Conservation (phyloP, 2,888 invertebrate genomes). For the Seira ritae region DNA sequence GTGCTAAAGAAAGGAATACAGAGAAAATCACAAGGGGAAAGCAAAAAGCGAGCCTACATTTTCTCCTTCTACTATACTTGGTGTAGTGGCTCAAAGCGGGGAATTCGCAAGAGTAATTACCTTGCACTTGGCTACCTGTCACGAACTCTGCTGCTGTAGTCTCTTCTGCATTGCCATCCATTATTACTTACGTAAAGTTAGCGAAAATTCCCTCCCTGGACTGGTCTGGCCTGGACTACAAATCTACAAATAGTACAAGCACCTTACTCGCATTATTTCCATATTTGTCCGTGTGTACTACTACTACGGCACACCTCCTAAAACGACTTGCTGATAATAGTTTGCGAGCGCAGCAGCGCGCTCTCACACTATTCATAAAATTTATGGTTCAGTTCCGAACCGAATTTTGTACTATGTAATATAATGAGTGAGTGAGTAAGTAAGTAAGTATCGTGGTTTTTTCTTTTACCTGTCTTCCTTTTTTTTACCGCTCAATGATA, state of each 20-base stretch:
- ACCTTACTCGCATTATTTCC: constrained; percentile 29
- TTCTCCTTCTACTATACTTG: not conserved
- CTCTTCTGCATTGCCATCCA: constrained; percentile 22
- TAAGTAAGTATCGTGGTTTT: constrained; percentile 6
- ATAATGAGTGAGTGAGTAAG: constrained; percentile 22
- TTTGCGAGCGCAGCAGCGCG: not conserved
- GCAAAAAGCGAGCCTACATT: constrained; percentile 2
- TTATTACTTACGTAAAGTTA: constrained; percentile 5
- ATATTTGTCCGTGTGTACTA: constrained; percentile 27
- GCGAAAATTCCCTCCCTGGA: not conserved
- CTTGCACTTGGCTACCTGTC: constrained; percentile 66
- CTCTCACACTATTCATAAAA: constrained; percentile 38
- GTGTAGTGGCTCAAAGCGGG: constrained; percentile 20
- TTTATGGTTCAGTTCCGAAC: constrained; percentile 46
- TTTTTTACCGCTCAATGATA: constrained; percentile 17
- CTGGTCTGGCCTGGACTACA: too few species aligned
- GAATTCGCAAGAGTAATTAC: constrained; percentile 61
- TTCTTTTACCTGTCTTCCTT: constrained; percentile 13
- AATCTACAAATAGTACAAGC: not conserved
- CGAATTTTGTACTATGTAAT: constrained; percentile 16
- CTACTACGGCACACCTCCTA: constrained; percentile 11
- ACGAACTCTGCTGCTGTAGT: constrained; percentile 45
- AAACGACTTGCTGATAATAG: constrained; percentile 17
- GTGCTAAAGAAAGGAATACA: not conserved
- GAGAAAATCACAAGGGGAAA: constrained; percentile 2